Percentiles rank a stretch among this genome's conserved stretches.
phyloP scores from a whole-genome alignment of 2,888 invertebrate species.

The Diachrysia chrysitis region DNA sequence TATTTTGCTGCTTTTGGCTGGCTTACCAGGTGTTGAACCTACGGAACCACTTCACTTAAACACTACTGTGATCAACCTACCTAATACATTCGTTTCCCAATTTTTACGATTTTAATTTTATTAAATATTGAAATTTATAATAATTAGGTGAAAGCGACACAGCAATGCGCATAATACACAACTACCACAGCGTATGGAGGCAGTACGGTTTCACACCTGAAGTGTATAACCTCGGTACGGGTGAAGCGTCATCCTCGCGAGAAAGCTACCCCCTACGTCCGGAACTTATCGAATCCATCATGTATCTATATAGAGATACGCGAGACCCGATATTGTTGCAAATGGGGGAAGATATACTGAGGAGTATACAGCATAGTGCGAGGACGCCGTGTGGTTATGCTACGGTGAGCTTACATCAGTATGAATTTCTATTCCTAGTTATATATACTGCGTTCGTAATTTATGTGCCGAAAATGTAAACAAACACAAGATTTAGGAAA shows the following conservation, averaged over 20 bases:
- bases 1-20: no score
- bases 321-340: conserved; percentile 97
- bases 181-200: conserved; percentile 98
- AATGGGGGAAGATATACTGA: conserved; percentile 97
- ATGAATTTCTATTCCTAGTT: no score
- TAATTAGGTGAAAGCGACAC: conserved; percentile 94
- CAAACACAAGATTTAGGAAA: no score
- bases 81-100: no score
- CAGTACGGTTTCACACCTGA: conserved; percentile 99
- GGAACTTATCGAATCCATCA: conserved; percentile 98
- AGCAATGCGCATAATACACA: conserved; percentile 97
- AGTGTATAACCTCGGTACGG: conserved; percentile 98
- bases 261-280: conserved; percentile 98
- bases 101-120: no score
- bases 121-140: no score
- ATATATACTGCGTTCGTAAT: no score
- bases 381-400: conserved; percentile 99
- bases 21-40: no score
- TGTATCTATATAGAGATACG: conserved; percentile 98
- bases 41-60: no score
- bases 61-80: no score
- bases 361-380: conserved; percentile 97
- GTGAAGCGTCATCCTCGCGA: conserved; percentile 94
- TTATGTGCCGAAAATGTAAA: no score
- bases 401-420: conserved; percentile 92